Base-by-base conservation (phyloP, 2,797 vertebrate genomes). In the Falco berigora region DNA sequence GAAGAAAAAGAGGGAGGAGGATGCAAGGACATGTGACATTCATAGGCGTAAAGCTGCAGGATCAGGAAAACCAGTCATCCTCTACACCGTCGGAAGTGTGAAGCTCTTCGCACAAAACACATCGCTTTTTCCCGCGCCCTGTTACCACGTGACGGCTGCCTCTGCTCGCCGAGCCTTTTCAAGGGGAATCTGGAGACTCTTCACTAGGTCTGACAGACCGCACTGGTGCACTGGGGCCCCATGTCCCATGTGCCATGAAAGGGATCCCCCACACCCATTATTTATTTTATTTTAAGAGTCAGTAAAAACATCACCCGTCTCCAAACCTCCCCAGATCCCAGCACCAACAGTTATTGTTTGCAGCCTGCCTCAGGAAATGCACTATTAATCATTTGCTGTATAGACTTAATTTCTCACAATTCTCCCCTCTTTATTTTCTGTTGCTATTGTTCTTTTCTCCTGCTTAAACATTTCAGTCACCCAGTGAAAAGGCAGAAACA, bases 401-500 rank as follows among this genome's bases (percentile, higher is more conserved):
- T 5, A n/a, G 72, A 49, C 88, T 91, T 77, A 34, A 90, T 91
- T 94, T 83, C 96, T 97, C 89, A 58, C 96, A 59, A 36, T 77
- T 94, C 95, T 89, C 68, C 64, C 44, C 49, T 50, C 61, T 87
- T 77, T 84, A 53, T 90, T 91, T 81, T 68, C 87, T 58, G 42
- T 15, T 46, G 18, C n/a, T 81, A 66, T 92, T 94, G 92, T 97
- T 86, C 92, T 80, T 90, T 94, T 88, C 85, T 62, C 79, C 42
- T 9, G 52, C 75, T 78, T 44, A 77, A 56, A 53, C n/a, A 20
- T 90, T 90, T 78, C 95, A 86, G 95, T 32, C 77, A 21, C 52
- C 22, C 85, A 34, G 53, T 92, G 86, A 96, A 96, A 94, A 92
- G 66, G 92, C 92, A 94, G 91, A 88, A 96, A 94, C 92, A 89